These are phyloP conservation scores for Porites rus DNA, from an alignment of 92 coral and sea anemone genomes.

Conservation along the genomic window DNA sequence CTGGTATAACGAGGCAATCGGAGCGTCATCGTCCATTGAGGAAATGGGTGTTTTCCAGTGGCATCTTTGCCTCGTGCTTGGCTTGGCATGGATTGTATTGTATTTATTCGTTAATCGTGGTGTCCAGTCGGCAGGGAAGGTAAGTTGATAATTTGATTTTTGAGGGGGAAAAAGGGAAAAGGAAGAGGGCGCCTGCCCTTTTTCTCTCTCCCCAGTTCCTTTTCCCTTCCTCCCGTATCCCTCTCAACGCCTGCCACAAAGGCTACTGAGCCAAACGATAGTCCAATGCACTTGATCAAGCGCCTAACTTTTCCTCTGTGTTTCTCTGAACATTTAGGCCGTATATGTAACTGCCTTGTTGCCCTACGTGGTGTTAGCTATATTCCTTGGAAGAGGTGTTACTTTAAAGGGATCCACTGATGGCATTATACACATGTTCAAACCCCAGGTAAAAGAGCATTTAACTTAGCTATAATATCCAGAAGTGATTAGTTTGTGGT, in stretches of 20 bases:
- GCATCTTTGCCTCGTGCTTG: conserved; percentile 79
- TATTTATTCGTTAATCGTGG: conserved; percentile 85
- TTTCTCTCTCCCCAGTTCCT: too few relatives aligned
- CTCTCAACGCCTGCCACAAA: too few relatives aligned
- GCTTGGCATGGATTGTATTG: conserved; percentile 80
- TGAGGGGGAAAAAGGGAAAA: too few relatives aligned
- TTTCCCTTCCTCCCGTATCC: too few relatives aligned
- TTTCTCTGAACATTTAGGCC: conserved; percentile 32
- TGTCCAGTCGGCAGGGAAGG: conserved; percentile 91
- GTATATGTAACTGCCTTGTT: conserved; percentile 85
- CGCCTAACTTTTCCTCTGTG: background rate
- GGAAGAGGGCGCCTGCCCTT: too few relatives aligned
- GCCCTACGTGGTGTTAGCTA: conserved; percentile 86
- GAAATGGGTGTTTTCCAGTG: conserved; percentile 88
- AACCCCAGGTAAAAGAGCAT: conserved; percentile 75
- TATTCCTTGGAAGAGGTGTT: conserved; percentile 88
- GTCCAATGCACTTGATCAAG: too few relatives aligned
- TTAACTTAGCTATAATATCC: background rate
- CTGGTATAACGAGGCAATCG: conserved; percentile 76
- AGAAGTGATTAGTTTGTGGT: too few relatives aligned
- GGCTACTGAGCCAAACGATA: background rate
- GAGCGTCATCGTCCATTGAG: conserved; percentile 41
- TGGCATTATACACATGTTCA: conserved; percentile 89
- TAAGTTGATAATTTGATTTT: background rate
- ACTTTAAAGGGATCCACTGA: conserved; percentile 87